Base-by-base conservation (phyloP, 92 coral and sea anemone genomes). In the Parazoanthus atlanticus region DNA sequence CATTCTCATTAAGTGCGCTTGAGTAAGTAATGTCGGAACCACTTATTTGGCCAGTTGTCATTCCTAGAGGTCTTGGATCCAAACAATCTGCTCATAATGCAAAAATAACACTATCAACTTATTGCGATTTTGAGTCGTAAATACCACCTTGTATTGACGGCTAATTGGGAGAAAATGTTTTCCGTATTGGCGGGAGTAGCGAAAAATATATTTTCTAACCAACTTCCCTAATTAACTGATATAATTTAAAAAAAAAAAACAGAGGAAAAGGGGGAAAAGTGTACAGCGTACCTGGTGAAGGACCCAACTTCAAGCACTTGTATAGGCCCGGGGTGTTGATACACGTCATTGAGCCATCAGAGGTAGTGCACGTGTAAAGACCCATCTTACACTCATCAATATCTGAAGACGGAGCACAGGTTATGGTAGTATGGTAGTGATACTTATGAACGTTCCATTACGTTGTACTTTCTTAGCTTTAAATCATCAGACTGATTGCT, bases 61-160 rank as follows among this genome's bases (percentile, higher is more conserved):
- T 81, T 81, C 85, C 85, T 11, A 61, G 85, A 33, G 74, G 85
- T 81, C 54, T 81, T 5, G 85, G 85, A 6, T 21, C 47, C 74
- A 34, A 25, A 67, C 85, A 81, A 19, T 28, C 85, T 81, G 71
- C 4, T 23, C 16, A 31, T 2, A 15, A 25, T 64, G 30, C 23
- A 11, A 52, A n/a, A 34, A 29, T 54, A 54, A 49, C 16, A 16
- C 8, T 5, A 30, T 74, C 1, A 74, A 13, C 38, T 15, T 32
- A 30, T 74, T 70, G 33, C 47, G 72, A 23, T 23, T 66, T 66
- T 43, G 47, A 43, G 47, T 2, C 47, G 47, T 43, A 43, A 36
- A 43, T 43, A 43, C 4, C 0, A 43, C 47, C 11, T 43, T 43
- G 0, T 43, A 8, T 43, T 43, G 47, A 43, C 47, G 47, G 47